Percentiles rank a stretch among this genome's conserved stretches.
Evolutionary conservation across 2,113 vertebrate species (phyloP).

Genomic region (Ammodytes dubius): DNA sequence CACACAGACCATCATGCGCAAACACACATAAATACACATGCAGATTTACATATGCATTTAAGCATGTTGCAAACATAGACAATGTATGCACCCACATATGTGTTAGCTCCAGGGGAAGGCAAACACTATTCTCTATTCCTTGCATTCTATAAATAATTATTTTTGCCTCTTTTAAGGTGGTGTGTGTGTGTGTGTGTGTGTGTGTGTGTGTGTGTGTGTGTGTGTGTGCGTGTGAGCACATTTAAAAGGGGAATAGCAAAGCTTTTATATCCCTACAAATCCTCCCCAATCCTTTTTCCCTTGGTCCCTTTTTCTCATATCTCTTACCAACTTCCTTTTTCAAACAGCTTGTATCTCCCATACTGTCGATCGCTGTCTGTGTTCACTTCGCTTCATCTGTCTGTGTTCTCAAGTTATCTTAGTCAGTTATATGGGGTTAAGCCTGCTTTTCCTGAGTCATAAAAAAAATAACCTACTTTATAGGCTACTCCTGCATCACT

Average conservation of each 20-base stretch:
- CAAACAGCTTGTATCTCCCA: constrained; percentile 60
- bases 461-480: too few species aligned
- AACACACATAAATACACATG: constrained; percentile 20
- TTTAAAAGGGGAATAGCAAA: constrained; percentile 54
- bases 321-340: constrained; percentile 56
- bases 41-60: constrained; percentile 1
- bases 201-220: not conserved
- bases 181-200: too few species aligned
- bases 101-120: constrained; percentile 4
- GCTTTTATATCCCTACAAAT: constrained; percentile 68
- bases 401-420: not conserved
- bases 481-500: too few species aligned
- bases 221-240: constrained; percentile 18
- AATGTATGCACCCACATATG: not conserved
- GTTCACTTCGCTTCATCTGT: constrained; percentile 53
- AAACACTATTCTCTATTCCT: constrained; percentile 7
- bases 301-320: constrained; percentile 53
- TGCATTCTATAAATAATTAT: constrained; percentile 38
- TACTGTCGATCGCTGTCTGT: constrained; percentile 62
- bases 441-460: too few species aligned
- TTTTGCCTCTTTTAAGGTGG: constrained; percentile 21
- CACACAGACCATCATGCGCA: constrained; percentile 6
- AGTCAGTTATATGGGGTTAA: too few species aligned
- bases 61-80: constrained; percentile 1
- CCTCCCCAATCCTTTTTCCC: constrained; percentile 47